A percentile compares a stretch with the other conserved stretches of the same genome.
Conservation (phyloP, 2,888 invertebrate genomes). For the Oscheius sp. region DNA sequence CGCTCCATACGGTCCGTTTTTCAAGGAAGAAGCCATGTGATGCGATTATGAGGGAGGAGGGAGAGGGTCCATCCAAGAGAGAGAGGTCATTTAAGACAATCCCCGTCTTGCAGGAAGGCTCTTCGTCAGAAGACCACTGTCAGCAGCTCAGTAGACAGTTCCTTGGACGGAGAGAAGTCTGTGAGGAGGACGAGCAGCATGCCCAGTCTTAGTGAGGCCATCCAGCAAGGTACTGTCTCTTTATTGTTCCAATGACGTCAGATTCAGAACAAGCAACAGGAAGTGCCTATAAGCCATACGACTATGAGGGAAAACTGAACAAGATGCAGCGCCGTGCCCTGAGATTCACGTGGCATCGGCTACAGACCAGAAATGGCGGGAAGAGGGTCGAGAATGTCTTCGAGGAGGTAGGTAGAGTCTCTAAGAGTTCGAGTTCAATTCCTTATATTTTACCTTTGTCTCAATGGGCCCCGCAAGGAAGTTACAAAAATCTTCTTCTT, state of each 20-base stretch:
- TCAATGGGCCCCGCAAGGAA: too few relatives aligned
- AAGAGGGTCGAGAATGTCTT: slow-evolving; percentile 72
- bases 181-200: slow-evolving; percentile 68
- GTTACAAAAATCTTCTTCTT: too few relatives aligned
- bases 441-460: too few relatives aligned
- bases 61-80: too few relatives aligned
- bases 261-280: slow-evolving; percentile 31
- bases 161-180: slow-evolving; percentile 43
- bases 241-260: background rate
- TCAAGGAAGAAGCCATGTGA: too few relatives aligned
- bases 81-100: slow-evolving; percentile 3
- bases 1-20: too few relatives aligned
- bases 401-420: slow-evolving; percentile 63
- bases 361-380: slow-evolving; percentile 72
- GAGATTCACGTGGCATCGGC: slow-evolving; percentile 71
- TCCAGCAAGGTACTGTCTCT: slow-evolving; percentile 44
- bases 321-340: slow-evolving; percentile 70
- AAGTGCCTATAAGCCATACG: slow-evolving; percentile 59
- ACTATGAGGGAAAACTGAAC: slow-evolving; percentile 69
- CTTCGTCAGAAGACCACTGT: slow-evolving; percentile 68
- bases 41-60: too few relatives aligned
- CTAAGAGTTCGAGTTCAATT: background rate
- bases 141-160: slow-evolving; percentile 53
- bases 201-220: slow-evolving; percentile 68
- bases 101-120: slow-evolving; percentile 54